Conservation (phyloP, 2,797 vertebrate genomes). For the Phataginus tetradactyla region DNA sequence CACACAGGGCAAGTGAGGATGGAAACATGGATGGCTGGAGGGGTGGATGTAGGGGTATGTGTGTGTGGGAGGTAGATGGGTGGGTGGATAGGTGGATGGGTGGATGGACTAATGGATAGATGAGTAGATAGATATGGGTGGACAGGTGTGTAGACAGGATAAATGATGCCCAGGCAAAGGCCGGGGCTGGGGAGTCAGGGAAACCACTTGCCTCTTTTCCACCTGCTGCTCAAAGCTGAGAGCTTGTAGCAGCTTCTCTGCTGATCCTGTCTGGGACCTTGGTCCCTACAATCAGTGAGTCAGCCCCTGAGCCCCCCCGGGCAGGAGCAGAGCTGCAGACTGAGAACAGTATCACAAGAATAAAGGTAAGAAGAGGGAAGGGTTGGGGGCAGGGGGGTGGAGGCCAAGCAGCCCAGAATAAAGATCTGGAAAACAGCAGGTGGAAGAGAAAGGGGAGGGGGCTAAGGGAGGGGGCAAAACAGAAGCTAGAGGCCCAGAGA, state of each 20-base stretch:
- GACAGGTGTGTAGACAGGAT: background rate
- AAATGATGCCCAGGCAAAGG: background rate
- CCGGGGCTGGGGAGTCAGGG: background rate
- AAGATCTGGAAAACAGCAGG: background rate
- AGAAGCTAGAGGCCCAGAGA: background rate
- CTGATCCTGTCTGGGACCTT: background rate
- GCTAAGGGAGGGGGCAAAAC: too few species aligned
- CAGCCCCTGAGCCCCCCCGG: background rate
- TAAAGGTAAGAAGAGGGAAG: background rate
- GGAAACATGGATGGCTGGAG: too few species aligned
- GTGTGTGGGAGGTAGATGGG: rapidly evolving
- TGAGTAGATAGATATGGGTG: rapidly evolving
- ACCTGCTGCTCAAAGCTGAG: background rate
- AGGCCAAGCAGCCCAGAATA: background rate
- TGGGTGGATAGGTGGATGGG: rapidly evolving
- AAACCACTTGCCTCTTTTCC: background rate
- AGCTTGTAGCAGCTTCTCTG: background rate
- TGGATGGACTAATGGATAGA: rapidly evolving
- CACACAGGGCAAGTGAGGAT: background rate
- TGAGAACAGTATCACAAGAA: background rate
- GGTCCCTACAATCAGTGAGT: background rate
- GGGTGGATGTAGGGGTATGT: rapidly evolving
- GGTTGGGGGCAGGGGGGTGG: background rate
- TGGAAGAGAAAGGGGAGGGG: background rate
- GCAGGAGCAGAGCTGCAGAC: background rate